Evolutionary conservation across 2,113 vertebrate species (phyloP).

Genomic region (Tragelaphus buxtoni): DNA sequence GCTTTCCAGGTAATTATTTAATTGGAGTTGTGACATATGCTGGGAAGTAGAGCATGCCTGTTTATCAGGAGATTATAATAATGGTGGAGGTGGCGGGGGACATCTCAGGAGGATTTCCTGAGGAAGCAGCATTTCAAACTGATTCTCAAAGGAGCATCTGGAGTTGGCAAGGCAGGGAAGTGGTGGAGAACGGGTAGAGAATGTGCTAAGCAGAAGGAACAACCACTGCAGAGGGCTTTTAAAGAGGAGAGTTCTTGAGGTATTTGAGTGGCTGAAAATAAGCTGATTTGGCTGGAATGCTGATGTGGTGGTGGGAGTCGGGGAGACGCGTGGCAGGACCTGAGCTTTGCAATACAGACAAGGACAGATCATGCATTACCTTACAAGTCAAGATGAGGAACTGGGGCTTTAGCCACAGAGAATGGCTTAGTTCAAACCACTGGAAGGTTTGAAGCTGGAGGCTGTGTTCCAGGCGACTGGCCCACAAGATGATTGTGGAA

Average conservation of each 20-base stretch:
- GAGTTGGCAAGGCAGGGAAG: not conserved
- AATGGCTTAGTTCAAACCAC: not conserved
- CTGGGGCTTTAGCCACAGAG: not conserved
- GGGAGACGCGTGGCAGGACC: rapidly evolving
- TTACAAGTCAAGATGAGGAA: not conserved
- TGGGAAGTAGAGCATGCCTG: not conserved
- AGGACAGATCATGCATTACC: too few relatives aligned
- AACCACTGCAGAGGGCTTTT: not conserved
- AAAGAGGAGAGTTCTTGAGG: not conserved
- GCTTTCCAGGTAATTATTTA: not conserved
- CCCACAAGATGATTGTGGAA: not conserved
- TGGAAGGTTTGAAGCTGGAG: not conserved
- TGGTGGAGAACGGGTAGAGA: not conserved
- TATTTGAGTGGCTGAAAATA: not conserved
- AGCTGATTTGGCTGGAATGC: not conserved
- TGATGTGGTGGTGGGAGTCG: rapidly evolving
- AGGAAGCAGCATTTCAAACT: not conserved
- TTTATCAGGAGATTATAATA: not conserved
- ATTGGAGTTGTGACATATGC: not conserved
- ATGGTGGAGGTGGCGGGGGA: not conserved
- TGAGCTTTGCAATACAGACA: not conserved
- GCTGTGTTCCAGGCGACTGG: not conserved
- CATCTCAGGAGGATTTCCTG: not conserved
- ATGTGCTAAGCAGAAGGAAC: not conserved
- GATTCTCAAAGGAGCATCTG: not conserved